Evolutionary conservation across 2,113 vertebrate genomes (phyloP).

Genomic region (Grammomys surdaster): DNA sequence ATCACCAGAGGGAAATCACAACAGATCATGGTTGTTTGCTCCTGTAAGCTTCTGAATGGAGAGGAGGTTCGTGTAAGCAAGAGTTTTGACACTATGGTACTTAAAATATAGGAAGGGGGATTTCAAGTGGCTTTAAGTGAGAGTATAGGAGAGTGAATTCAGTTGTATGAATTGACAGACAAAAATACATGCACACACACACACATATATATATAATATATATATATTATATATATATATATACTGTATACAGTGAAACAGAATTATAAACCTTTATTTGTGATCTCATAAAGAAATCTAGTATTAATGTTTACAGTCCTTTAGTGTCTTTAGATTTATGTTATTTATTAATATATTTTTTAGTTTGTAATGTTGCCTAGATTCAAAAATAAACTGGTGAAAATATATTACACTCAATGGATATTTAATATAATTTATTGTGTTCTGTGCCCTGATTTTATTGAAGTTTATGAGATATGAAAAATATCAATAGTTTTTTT

Average conservation of each 20-base stretch:
- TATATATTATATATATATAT: neutral
- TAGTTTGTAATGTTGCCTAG: neutral
- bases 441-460: too few species aligned
- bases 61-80: neutral
- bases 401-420: too few species aligned
- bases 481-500: neutral
- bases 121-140: neutral
- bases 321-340: too few species aligned
- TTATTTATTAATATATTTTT: too few species aligned
- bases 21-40: neutral
- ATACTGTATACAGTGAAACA: too few species aligned
- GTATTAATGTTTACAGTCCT: too few species aligned
- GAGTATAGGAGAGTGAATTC: neutral
- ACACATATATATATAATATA: too few species aligned
- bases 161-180: too few species aligned
- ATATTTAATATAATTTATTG: too few species aligned
- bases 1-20: neutral
- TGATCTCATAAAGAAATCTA: too few species aligned
- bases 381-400: neutral
- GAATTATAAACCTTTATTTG: too few species aligned
- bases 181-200: too few species aligned
- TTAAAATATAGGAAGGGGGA: neutral
- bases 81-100: neutral
- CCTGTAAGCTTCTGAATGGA: neutral
- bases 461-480: neutral